Conservation (phyloP, 2,797 vertebrate species). For the Podarcis lilfordi region DNA sequence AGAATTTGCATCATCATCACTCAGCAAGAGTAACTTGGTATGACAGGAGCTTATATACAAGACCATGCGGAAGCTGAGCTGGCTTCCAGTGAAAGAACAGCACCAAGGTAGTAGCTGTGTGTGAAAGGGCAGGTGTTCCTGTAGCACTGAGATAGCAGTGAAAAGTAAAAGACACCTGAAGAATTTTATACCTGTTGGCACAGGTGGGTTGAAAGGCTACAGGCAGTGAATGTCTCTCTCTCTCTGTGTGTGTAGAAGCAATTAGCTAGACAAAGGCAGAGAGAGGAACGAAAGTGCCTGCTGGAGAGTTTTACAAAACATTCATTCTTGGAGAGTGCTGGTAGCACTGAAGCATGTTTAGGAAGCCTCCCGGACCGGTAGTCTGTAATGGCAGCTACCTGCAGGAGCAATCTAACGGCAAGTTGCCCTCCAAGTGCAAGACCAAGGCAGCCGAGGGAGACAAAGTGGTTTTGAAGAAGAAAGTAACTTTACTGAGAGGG, state of each 20-base stretch:
- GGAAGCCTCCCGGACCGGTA: constrained; percentile 71
- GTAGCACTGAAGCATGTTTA: constrained; percentile 79
- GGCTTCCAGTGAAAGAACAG: constrained; percentile 75
- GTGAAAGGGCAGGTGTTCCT: constrained; percentile 73
- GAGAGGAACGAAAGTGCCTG: constrained; percentile 29
- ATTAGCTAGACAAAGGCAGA: constrained; percentile 30
- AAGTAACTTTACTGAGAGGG: constrained; percentile 92
- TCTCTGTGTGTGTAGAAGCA: not conserved
- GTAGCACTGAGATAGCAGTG: constrained; percentile 23
- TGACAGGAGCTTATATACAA: constrained; percentile 83
- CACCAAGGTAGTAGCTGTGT: constrained; percentile 41
- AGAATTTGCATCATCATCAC: constrained; percentile 87
- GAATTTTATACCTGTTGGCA: constrained; percentile 59
- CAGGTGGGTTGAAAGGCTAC: constrained; percentile 50
- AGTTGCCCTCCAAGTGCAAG: constrained; percentile 57
- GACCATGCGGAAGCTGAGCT: constrained; percentile 78
- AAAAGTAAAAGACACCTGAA: constrained; percentile 23
- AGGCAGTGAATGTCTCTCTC: constrained; percentile 31
- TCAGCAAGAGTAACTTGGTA: constrained; percentile 78
- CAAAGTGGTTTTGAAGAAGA: constrained; percentile 89
- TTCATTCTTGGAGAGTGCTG: constrained; percentile 30
- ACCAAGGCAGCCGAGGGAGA: constrained; percentile 47
- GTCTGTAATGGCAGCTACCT: constrained; percentile 69
- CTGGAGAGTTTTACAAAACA: constrained; percentile 46
- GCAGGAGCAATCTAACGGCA: constrained; percentile 62